A percentile compares a stretch with the other conserved stretches of the same genome.
phyloP scores from a whole-genome alignment of 2,888 invertebrate species.

The Crocallis elinguaria region DNA sequence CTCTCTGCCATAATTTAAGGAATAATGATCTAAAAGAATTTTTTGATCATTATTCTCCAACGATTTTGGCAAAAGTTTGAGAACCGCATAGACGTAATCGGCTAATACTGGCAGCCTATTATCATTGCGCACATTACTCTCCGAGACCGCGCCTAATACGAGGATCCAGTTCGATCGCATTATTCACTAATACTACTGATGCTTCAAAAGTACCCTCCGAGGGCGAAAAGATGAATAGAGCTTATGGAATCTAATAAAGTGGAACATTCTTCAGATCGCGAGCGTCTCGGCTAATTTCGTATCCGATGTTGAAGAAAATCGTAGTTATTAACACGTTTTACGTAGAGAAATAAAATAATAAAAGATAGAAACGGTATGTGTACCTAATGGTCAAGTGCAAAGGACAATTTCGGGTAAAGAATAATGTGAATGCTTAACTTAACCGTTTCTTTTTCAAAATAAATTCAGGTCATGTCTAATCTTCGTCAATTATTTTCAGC shows the following conservation, averaged over 20 bases:
- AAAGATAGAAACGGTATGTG: too few species aligned
- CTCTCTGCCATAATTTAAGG: too few species aligned
- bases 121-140: slow-evolving; percentile 72
- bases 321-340: too few species aligned
- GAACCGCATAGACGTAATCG: slow-evolving; percentile 59
- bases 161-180: slow-evolving; percentile 79
- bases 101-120: slow-evolving; percentile 72
- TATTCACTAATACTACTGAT: slow-evolving; percentile 77
- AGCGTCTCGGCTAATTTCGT: slow-evolving; percentile 65
- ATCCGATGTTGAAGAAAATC: not conserved
- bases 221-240: slow-evolving; percentile 80
- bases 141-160: slow-evolving; percentile 67
- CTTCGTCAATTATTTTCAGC: too few species aligned
- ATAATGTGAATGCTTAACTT: too few species aligned
- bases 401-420: too few species aligned
- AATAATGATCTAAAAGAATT: too few species aligned
- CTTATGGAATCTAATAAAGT: slow-evolving; percentile 83
- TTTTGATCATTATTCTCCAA: not conserved
- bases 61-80: slow-evolving; percentile 52
- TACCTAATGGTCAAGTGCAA: too few species aligned
- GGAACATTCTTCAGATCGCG: slow-evolving; percentile 70
- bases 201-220: slow-evolving; percentile 70
- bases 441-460: too few species aligned
- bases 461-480: too few species aligned
- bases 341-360: too few species aligned